phyloP scores from a whole-genome alignment of 2,797 vertebrate species.

The Hydrolagus colliei region DNA sequence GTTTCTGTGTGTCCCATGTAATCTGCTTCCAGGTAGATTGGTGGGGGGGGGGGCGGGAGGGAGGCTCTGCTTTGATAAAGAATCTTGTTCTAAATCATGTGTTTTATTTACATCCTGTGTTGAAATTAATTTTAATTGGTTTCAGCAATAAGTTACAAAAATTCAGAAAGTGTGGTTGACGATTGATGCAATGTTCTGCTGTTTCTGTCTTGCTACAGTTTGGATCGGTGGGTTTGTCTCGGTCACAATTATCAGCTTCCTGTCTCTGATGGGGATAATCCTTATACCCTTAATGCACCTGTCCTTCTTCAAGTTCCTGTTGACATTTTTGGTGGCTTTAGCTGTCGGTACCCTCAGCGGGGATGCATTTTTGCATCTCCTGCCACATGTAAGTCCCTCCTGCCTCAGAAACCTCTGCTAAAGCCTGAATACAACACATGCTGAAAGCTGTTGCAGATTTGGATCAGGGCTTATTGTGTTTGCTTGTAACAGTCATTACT shows the following conservation, averaged over 20 bases:
- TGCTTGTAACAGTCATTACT: too few species aligned
- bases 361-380: conserved; percentile 90
- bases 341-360: conserved; percentile 92
- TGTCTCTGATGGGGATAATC: conserved; percentile 80
- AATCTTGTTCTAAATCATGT: not conserved
- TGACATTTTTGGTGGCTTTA: conserved; percentile 91
- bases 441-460: too few species aligned
- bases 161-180: not conserved
- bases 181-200: not conserved
- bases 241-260: conserved; percentile 87
- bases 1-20: too few species aligned
- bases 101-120: not conserved
- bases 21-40: too few species aligned
- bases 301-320: conserved; percentile 91
- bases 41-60: not conserved
- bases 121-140: not conserved
- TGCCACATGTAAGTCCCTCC: conserved; percentile 80
- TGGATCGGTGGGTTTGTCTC: conserved; percentile 89
- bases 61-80: not conserved
- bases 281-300: conserved; percentile 88
- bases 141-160: too few species aligned
- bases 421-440: too few species aligned
- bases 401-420: too few species aligned
- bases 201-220: conserved; percentile 55
- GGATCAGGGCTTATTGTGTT: too few species aligned